A percentile compares a stretch with the other conserved stretches of the same genome.
phyloP scores from a whole-genome alignment of 2,113 vertebrate species.

The Laticauda colubrina region DNA sequence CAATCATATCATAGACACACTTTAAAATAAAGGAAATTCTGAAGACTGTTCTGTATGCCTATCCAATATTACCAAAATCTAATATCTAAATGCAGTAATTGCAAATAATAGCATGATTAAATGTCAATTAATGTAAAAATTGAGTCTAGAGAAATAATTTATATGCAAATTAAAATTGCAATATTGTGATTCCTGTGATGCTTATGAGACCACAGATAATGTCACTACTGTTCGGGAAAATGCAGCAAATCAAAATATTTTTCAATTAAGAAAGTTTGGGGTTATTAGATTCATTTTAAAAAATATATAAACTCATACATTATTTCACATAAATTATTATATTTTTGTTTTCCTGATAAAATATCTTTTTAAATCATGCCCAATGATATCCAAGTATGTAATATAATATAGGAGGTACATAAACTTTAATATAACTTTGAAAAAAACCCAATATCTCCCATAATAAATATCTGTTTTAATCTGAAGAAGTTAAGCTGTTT shows the following conservation, averaged over 20 bases:
- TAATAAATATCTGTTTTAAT: not conserved
- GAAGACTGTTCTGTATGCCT: slow-evolving; percentile 15
- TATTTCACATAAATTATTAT: slow-evolving; percentile 47
- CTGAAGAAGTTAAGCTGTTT: slow-evolving; percentile 15
- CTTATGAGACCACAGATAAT: not conserved
- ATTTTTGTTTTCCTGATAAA: slow-evolving; percentile 16
- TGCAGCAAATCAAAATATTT: slow-evolving; percentile 29
- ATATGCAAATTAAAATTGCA: slow-evolving; percentile 14
- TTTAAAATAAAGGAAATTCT: slow-evolving; percentile 19
- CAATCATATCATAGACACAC: not conserved
- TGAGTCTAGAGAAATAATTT: slow-evolving; percentile 7
- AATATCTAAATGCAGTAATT: slow-evolving; percentile 30
- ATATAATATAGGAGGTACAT: slow-evolving; percentile 5
- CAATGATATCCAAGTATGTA: not conserved
- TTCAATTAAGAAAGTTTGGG: slow-evolving; percentile 30
- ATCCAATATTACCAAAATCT: not conserved
- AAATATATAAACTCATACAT: slow-evolving; percentile 37
- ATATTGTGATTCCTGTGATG: not conserved
- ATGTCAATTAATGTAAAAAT: not conserved
- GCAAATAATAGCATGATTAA: slow-evolving; percentile 18
- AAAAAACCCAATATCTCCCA: not conserved
- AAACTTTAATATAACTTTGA: not conserved
- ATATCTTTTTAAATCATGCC: not conserved
- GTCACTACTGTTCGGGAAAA: slow-evolving; percentile 14
- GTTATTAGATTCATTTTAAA: slow-evolving; percentile 14